Conservation (phyloP, 2,888 invertebrate genomes). For the Stenodera caucasica region DNA sequence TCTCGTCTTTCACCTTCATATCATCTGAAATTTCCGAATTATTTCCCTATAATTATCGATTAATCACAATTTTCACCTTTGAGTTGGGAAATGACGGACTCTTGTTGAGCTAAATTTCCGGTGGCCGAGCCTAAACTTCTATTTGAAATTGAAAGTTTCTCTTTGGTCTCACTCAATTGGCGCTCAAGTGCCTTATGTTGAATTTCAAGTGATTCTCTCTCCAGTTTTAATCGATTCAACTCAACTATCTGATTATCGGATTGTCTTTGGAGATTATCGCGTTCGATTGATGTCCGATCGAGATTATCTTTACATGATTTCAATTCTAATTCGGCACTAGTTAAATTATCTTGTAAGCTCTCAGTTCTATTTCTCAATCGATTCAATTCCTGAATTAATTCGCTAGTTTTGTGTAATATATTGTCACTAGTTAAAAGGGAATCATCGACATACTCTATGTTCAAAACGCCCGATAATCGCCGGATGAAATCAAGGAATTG, state of each 20-base stretch:
- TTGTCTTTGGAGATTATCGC: conserved; percentile 75
- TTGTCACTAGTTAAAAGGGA: conserved; percentile 70
- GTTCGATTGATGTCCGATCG: conserved; percentile 68
- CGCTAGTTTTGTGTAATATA: conserved; percentile 75
- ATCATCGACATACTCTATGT: conserved; percentile 69
- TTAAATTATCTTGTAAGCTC: conserved; percentile 63
- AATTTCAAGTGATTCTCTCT: conserved; percentile 74
- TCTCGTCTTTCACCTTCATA: conserved; percentile 69
- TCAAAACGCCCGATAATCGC: conserved; percentile 71
- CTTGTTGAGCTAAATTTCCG: conserved; percentile 70
- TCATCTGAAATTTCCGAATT: conserved; percentile 61
- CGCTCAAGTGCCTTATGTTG: conserved; percentile 73
- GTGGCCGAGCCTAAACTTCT: conserved; percentile 68
- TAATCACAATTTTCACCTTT: conserved; percentile 63
- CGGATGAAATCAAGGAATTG: conserved; percentile 72
- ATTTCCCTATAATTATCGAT: too few species aligned
- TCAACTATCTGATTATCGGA: conserved; percentile 71
- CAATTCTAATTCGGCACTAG: conserved; percentile 67
- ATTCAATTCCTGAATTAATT: conserved; percentile 67
- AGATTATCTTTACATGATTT: conserved; percentile 68
- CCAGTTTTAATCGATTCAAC: conserved; percentile 72
- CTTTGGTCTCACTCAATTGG: conserved; percentile 69
- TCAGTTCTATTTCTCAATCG: conserved; percentile 55
- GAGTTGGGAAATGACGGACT: conserved; percentile 67
- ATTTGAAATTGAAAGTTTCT: conserved; percentile 66